A percentile compares a stretch with the other conserved stretches of the same genome.
phyloP scores from a whole-genome alignment of 2,888 invertebrate genomes.

The Danaus chrysippus region DNA sequence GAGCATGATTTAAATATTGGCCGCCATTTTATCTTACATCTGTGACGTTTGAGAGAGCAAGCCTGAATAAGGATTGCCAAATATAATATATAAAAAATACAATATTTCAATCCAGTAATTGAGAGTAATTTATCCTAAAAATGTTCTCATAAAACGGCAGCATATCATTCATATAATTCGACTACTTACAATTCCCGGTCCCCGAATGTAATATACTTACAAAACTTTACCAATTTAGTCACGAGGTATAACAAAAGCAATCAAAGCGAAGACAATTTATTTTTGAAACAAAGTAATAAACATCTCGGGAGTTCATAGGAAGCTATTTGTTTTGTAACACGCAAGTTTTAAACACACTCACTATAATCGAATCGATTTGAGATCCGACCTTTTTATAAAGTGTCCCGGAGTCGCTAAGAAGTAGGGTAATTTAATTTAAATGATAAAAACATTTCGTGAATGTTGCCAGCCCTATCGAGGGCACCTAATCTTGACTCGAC shows the following conservation, averaged over 20 bases:
- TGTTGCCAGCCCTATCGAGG: constrained; percentile 21
- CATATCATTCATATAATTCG: constrained; percentile 8
- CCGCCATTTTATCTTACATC: constrained; percentile 67
- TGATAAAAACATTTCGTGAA: background rate
- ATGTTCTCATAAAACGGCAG: background rate
- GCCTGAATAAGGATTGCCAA: constrained; percentile 42
- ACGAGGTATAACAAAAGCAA: constrained; percentile 23
- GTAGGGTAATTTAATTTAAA: background rate
- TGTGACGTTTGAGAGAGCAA: constrained; percentile 61
- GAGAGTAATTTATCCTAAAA: background rate
- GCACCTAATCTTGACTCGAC: constrained; percentile 34
- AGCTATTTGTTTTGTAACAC: background rate
- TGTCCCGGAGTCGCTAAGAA: too few relatives aligned
- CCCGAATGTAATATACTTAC: constrained; percentile 22
- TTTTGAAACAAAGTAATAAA: constrained; percentile 17
- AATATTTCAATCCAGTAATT: background rate
- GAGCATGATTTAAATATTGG: constrained; percentile 66
- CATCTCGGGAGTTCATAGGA: constrained; percentile 7
- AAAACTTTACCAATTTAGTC: constrained; percentile 26
- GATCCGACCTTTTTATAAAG: too few relatives aligned
- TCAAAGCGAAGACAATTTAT: constrained; percentile 24
- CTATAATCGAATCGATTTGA: too few relatives aligned
- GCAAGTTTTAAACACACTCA: background rate
- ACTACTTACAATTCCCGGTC: constrained; percentile 16
- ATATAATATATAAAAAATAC: constrained; percentile 24